These are phyloP conservation scores for Penelope pileata DNA, from an alignment of 2,113 vertebrate genomes.

Conservation along the genomic window DNA sequence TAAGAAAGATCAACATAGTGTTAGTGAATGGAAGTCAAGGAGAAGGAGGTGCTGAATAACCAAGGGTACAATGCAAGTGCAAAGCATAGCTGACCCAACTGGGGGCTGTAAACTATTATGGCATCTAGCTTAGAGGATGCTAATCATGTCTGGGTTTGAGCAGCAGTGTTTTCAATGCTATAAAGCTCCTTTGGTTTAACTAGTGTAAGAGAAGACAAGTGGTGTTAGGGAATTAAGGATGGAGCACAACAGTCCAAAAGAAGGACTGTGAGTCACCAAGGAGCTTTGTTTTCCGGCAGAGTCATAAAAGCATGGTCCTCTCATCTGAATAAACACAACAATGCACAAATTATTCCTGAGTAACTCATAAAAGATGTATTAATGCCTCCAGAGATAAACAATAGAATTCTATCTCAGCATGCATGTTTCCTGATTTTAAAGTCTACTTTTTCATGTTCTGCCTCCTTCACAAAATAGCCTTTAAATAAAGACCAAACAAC, in stretches of 20 bases:
- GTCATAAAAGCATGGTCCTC: conserved; percentile 11
- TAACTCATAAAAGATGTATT: conserved; percentile 40
- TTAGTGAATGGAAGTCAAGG: neutral
- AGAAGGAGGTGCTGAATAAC: neutral
- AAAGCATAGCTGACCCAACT: neutral
- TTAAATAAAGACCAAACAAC: neutral
- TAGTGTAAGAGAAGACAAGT: neutral
- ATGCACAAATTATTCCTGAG: neutral
- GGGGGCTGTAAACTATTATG: neutral
- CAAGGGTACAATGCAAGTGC: neutral
- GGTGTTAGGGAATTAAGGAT: neutral
- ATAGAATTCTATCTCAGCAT: neutral
- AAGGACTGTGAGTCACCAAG: conserved; percentile 17
- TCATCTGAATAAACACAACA: conserved; percentile 33
- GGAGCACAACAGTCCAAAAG: neutral
- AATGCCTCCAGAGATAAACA: conserved; percentile 16
- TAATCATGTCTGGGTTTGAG: neutral
- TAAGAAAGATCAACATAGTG: neutral
- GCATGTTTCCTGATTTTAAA: neutral
- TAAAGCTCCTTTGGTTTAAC: neutral
- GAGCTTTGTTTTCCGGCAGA: conserved; percentile 14
- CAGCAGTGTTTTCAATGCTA: neutral
- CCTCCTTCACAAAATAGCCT: neutral
- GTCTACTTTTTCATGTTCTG: neutral
- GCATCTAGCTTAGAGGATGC: neutral